Conservation (phyloP, 2,113 vertebrate species). For the Hystrix brachyura region DNA sequence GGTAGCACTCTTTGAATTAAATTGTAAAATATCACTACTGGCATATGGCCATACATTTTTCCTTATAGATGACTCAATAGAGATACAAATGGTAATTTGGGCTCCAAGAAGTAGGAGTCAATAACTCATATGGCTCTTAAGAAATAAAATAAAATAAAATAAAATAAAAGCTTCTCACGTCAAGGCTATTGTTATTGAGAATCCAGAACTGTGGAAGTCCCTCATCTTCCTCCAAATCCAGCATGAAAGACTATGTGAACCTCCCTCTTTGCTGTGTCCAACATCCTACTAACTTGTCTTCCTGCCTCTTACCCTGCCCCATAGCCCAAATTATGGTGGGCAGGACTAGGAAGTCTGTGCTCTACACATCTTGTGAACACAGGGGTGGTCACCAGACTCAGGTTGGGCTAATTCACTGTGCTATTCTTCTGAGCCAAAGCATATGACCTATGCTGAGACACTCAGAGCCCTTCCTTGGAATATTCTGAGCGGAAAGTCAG, state of each 20-base stretch:
- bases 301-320: background rate
- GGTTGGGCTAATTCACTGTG: background rate
- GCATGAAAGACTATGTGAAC: background rate
- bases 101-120: background rate
- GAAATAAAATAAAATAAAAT: constrained; percentile 41
- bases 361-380: background rate
- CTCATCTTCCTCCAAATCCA: background rate
- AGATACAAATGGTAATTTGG: background rate
- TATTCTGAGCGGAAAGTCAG: background rate
- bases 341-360: background rate
- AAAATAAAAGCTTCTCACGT: background rate
- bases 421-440: background rate
- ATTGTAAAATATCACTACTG: background rate
- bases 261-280: background rate
- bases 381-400: background rate
- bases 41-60: background rate
- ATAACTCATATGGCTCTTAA: background rate
- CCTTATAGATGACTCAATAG: background rate
- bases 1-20: constrained; percentile 1
- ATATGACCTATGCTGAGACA: background rate
- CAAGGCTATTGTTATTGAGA: background rate
- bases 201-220: background rate
- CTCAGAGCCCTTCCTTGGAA: background rate
- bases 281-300: background rate
- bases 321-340: background rate